phyloP scores from a whole-genome alignment of 1,140 invertebrate genomes.

The Agrypnia vestita region DNA sequence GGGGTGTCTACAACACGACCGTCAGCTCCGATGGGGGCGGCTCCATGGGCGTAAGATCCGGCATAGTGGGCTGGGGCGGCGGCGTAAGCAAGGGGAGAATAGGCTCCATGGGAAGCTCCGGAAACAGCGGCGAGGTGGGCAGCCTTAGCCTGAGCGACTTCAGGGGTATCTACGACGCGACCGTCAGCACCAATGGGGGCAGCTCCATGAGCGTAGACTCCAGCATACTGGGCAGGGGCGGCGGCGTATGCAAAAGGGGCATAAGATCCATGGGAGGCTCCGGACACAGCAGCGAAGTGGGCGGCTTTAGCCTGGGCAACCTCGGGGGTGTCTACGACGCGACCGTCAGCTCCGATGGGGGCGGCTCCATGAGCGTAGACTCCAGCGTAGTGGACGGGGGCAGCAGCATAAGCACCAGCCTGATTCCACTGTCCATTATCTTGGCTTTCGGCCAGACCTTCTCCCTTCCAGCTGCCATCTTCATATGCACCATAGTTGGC shows the following conservation, averaged over 20 bases:
- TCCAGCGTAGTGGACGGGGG: background rate
- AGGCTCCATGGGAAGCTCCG: constrained; percentile 60
- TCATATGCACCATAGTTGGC: constrained; percentile 13
- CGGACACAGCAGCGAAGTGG: constrained; percentile 62
- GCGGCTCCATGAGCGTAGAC: constrained; percentile 62
- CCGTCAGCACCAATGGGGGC: constrained; percentile 51
- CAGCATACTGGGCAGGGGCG: background rate
- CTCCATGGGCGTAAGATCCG: constrained; percentile 47
- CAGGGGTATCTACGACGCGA: constrained; percentile 66
- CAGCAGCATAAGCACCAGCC: background rate
- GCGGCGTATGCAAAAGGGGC: too few relatives aligned
- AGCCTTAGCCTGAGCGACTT: constrained; percentile 70
- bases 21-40: constrained; percentile 48
- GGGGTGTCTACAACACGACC: constrained; percentile 69
- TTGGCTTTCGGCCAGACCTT: constrained; percentile 32
- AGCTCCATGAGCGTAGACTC: constrained; percentile 38
- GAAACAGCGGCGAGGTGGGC: constrained; percentile 68
- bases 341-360: constrained; percentile 63
- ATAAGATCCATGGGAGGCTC: background rate
- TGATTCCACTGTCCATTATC: constrained; percentile 22
- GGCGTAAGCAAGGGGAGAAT: constrained; percentile 62
- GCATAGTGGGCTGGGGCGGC: constrained; percentile 61
- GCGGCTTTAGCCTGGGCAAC: constrained; percentile 63
- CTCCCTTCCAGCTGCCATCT: constrained; percentile 34
- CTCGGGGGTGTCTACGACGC: background rate